phyloP scores from a whole-genome alignment of 2,888 invertebrate genomes.

The Merodon equestris region DNA sequence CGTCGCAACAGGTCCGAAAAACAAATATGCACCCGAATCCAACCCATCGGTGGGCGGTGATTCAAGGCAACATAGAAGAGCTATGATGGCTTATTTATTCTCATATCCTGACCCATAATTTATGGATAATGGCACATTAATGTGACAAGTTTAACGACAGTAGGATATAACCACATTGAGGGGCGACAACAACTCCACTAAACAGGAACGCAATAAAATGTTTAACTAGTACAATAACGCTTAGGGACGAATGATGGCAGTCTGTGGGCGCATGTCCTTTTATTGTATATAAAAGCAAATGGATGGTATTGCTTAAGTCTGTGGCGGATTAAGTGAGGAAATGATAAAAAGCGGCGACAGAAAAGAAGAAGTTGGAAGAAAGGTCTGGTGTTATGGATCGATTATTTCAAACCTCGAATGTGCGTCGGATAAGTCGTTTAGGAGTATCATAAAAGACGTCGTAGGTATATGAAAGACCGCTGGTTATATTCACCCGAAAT shows the following conservation, averaged over 20 bases:
- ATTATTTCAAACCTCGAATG: no score
- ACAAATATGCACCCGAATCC: not conserved
- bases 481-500: no score
- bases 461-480: no score
- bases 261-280: conserved; percentile 23
- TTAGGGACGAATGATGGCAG: conserved; percentile 15
- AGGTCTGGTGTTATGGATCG: no score
- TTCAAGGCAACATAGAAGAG: conserved; percentile 23
- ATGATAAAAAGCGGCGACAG: conserved; percentile 18
- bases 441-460: no score
- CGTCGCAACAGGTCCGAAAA: no score
- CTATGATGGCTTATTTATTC: conserved; percentile 42
- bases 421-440: no score
- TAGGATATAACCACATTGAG: conserved; percentile 60
- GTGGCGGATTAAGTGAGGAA: conserved; percentile 26
- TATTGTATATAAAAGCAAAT: conserved; percentile 50
- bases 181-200: conserved; percentile 37
- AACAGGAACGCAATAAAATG: conserved; percentile 46
- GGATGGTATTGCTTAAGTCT: conserved; percentile 47
- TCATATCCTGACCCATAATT: conserved; percentile 60
- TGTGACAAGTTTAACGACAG: conserved; percentile 69
- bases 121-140: conserved; percentile 70
- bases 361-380: no score
- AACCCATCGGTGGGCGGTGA: not conserved
- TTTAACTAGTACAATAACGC: conserved; percentile 45